Percentiles rank a stretch among this genome's conserved stretches.
Conservation (phyloP, 2,113 vertebrate genomes). For the Xenopus laevis region DNA sequence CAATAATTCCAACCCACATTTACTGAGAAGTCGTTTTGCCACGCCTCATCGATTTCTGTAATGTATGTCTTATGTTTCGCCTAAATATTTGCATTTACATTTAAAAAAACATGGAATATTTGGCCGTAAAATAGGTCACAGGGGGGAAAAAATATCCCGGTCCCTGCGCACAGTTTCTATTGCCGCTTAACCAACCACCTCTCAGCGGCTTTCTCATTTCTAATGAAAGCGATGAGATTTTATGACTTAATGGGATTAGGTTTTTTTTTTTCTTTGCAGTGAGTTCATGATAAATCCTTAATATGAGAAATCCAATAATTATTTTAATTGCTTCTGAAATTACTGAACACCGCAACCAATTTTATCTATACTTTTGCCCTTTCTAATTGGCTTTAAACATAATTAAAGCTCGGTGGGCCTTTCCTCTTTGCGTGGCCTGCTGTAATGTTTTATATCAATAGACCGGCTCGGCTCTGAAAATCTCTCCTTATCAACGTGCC, state of each 20-base stretch:
- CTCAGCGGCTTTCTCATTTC: slow-evolving; percentile 24
- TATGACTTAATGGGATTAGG: slow-evolving; percentile 42
- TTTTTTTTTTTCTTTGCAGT: slow-evolving; percentile 27
- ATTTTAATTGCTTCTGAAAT: slow-evolving; percentile 44
- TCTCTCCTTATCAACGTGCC: no score
- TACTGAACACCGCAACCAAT: slow-evolving; percentile 22
- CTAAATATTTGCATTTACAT: background rate
- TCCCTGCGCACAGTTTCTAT: background rate
- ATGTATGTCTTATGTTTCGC: no score
- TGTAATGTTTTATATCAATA: background rate
- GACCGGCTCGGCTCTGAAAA: no score
- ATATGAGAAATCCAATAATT: slow-evolving; percentile 45
- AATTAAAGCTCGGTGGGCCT: slow-evolving; percentile 26
- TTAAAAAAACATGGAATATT: background rate
- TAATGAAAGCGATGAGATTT: slow-evolving; percentile 20
- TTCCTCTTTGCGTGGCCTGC: background rate
- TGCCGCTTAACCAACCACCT: slow-evolving; percentile 7
- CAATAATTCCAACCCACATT: no score
- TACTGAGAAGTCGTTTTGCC: no score
- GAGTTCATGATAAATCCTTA: slow-evolving; percentile 39
- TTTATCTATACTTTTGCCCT: slow-evolving; percentile 28
- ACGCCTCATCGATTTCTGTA: no score
- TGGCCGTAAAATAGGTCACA: background rate
- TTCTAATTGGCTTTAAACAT: slow-evolving; percentile 40
- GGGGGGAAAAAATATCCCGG: background rate